Base-by-base conservation (phyloP, 1,140 invertebrate species). In the Notospermus geniculatus region DNA sequence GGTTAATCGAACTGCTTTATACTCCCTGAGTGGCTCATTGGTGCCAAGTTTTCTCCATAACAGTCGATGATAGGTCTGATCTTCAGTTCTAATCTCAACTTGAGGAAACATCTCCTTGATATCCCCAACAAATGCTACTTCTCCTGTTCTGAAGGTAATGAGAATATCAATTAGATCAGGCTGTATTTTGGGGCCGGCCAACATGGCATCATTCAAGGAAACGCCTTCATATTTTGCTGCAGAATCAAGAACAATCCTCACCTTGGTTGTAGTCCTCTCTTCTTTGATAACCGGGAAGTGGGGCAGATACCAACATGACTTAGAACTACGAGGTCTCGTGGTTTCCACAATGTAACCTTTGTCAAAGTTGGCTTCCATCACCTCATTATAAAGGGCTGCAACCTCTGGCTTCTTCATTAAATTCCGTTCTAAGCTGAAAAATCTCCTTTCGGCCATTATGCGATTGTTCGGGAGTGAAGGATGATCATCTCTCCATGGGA, bases 51-150 rank as follows among this genome's bases (percentile, higher is more conserved):
- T 50, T n/a, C 46, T 5, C 46, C 46, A 50, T n/a, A 50, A 50
- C 4, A 50, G 4, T 4, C 46, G 46, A 27, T 50, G 46, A 50
- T 23, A 50, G 5, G 46, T 19, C n/a, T 27, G 46, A 9, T 50
- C 46, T n/a, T 50, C 46, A 7, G n/a, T 4, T 19, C 5, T 5
- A 5, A 50, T 7, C n/a, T n/a, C n/a, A 5, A 50, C 46, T 50
- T 50, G 46, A 5, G 25, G 46, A n/a, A 50, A 50, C 46, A 50
- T 50, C n/a, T 50, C 46, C 19, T 27, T 50, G 46, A 50, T 50
- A 27, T 50, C 46, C 4, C 46, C 46, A 27, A 50, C 46, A 7
- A 50, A 27, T 7, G 46, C 46, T 5, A 50, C 46, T 5, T 5
- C 5, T 4, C n/a, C n/a, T 23, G 9, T 9, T 7, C 46, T 5